Conservation (phyloP, 2,888 invertebrate species). For the Eupithecia vulgata region DNA sequence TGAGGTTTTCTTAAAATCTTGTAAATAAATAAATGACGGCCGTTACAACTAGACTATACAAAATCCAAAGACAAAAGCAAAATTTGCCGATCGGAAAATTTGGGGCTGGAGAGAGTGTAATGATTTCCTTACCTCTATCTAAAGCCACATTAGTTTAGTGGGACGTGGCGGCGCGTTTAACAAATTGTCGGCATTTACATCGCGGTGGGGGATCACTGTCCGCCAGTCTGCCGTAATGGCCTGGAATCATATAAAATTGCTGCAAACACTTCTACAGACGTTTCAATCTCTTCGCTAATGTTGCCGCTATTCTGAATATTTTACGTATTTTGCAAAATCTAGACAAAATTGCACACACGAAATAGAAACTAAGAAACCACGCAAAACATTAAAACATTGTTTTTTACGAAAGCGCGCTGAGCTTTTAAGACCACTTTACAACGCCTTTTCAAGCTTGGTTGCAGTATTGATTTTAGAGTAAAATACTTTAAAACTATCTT, state of each 20-base stretch:
- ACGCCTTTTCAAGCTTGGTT: neutral
- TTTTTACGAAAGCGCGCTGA: neutral
- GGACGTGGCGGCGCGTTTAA: constrained; percentile 49
- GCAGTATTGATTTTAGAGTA: constrained; percentile 9
- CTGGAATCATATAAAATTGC: constrained; percentile 56
- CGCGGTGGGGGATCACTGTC: constrained; percentile 52
- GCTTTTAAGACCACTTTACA: neutral
- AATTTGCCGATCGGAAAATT: constrained; percentile 43
- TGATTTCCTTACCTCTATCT: constrained; percentile 51
- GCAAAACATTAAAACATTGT: neutral
- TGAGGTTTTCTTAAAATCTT: no score
- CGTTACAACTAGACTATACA: neutral
- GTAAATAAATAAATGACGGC: no score
- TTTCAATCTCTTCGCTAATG: neutral
- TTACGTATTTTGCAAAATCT: neutral
- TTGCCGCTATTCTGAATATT: neutral
- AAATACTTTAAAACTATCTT: constrained; percentile 35
- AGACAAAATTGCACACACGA: neutral
- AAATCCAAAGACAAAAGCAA: constrained; percentile 24
- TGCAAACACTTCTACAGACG: constrained; percentile 23
- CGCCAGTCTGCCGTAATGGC: constrained; percentile 50
- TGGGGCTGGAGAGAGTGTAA: constrained; percentile 46
- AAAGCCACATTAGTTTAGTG: constrained; percentile 60
- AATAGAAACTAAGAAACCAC: neutral
- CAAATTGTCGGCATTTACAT: constrained; percentile 65